Conservation (phyloP, 2,888 invertebrate genomes). For the Chalcosyrphus nemorum region DNA sequence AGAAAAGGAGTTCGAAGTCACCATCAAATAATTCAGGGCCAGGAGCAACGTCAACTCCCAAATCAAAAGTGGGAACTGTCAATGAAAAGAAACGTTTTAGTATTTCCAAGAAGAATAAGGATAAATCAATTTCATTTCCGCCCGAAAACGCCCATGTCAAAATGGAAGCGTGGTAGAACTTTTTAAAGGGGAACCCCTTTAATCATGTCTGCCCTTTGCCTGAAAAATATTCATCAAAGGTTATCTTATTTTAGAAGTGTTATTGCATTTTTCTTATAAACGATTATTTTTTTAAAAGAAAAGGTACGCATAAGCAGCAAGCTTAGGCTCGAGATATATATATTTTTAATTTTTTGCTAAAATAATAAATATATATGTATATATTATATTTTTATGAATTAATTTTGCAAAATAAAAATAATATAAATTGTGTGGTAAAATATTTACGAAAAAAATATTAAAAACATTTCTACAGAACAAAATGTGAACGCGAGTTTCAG, state of each 20-base stretch:
- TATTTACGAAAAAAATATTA: not conserved
- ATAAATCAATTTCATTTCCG: no score
- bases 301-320: constrained; percentile 47
- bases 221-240: constrained; percentile 4
- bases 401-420: constrained; percentile 47
- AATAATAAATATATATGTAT: not conserved
- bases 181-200: not conserved
- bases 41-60: not conserved
- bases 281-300: not conserved
- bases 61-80: not conserved
- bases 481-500: not conserved
- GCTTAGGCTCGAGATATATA: constrained; percentile 28
- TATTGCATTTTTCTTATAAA: not conserved
- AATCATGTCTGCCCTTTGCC: not conserved
- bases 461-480: not conserved
- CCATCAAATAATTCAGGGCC: not conserved
- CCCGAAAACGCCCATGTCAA: not conserved
- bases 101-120: constrained; percentile 25
- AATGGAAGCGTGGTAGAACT: not conserved
- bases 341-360: constrained; percentile 10
- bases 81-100: constrained; percentile 49
- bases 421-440: not conserved
- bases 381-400: not conserved
- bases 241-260: not conserved
- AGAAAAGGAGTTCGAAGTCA: not conserved